Evolutionary conservation across 1,140 invertebrate species (phyloP).

Genomic region (Trichonephila inaurata): DNA sequence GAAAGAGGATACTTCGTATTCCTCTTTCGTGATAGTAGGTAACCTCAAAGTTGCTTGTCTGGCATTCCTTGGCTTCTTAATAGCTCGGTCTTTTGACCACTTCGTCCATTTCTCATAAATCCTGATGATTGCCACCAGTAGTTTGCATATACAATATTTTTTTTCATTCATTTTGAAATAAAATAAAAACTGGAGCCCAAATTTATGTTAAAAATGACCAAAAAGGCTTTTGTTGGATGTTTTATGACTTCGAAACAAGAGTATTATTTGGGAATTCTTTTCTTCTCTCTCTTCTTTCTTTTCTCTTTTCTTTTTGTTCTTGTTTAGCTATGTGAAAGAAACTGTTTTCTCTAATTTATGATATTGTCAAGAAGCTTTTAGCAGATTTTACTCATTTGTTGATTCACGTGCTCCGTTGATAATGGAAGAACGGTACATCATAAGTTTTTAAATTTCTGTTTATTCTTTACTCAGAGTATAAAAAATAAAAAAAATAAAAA

Average conservation of each 20-base stretch:
- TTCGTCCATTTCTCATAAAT: conserved; percentile 48
- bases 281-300: not conserved
- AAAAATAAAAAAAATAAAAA: no score
- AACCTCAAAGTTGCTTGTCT: not conserved
- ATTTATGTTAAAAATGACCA: not conserved
- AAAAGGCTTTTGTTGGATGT: not conserved
- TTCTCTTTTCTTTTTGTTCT: not conserved
- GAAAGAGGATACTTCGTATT: not conserved
- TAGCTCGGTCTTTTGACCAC: not conserved
- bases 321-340: not conserved
- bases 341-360: not conserved
- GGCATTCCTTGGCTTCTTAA: not conserved
- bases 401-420: not conserved
- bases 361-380: not conserved
- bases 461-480: no score
- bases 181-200: not conserved
- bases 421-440: not conserved
- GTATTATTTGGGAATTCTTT: not conserved
- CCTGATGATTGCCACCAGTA: conserved; percentile 45
- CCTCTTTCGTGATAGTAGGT: not conserved
- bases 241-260: not conserved
- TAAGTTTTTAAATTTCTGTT: no score
- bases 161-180: not conserved
- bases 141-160: not conserved
- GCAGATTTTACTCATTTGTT: not conserved